Percentiles rank a stretch among this genome's conserved stretches.
Conservation (phyloP, 2,113 vertebrate species). For the Tringa solitaria region DNA sequence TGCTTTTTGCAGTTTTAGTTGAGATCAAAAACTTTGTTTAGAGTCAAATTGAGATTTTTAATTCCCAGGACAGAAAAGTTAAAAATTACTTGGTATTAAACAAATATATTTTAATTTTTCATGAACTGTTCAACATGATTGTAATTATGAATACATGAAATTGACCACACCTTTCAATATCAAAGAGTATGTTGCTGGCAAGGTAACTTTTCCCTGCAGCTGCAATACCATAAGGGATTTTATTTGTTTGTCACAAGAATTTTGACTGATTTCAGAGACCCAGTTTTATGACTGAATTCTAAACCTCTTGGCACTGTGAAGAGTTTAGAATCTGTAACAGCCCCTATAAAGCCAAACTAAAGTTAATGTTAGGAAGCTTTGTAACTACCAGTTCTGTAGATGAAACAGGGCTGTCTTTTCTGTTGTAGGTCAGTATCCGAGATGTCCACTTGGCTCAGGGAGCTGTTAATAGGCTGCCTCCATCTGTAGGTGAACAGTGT, state of each 20-base stretch:
- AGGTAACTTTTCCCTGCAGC: background rate
- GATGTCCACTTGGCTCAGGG: background rate
- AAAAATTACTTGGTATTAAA: background rate
- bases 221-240: background rate
- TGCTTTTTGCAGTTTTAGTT: background rate
- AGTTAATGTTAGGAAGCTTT: background rate
- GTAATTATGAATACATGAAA: background rate
- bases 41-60: background rate
- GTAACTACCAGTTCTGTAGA: background rate
- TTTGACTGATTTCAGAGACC: background rate
- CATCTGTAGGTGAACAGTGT: background rate
- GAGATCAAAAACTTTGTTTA: background rate
- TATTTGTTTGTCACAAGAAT: background rate
- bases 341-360: background rate
- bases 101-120: background rate
- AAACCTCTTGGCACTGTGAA: background rate
- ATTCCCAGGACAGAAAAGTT: background rate
- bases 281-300: background rate
- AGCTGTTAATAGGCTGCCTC: background rate
- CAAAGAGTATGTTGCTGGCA: background rate
- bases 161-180: background rate
- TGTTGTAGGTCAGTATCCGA: background rate
- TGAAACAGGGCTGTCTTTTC: background rate
- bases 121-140: background rate
- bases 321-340: background rate